Percentiles rank a stretch among this genome's conserved stretches.
These are phyloP conservation scores for Buphagus erythrorhynchus DNA, from an alignment of 2,797 vertebrate genomes.

Conservation along the genomic window DNA sequence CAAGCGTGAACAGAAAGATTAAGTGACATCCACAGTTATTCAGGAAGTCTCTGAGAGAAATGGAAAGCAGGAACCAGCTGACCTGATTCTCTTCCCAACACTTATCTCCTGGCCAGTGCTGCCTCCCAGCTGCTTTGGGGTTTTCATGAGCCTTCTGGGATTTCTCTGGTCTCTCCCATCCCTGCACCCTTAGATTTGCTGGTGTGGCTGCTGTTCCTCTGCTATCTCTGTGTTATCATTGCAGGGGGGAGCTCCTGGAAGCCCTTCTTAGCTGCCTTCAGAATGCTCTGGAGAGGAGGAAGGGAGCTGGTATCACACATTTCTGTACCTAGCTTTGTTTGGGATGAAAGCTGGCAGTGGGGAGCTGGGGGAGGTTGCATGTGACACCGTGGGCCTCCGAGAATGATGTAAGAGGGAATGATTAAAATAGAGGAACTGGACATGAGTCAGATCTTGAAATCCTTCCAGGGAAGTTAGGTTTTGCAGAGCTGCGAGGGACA, in stretches of 20 bases:
- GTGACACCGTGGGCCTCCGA: constrained; percentile 52
- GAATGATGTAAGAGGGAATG: constrained; percentile 69
- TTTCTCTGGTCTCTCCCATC: neutral
- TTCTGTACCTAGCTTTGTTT: neutral
- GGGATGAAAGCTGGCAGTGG: neutral
- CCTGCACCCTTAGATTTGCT: neutral
- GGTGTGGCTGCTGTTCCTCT: neutral
- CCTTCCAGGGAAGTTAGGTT: constrained; percentile 62
- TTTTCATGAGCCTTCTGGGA: neutral
- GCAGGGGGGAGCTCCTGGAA: neutral
- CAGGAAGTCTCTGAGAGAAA: neutral
- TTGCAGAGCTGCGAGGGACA: constrained; percentile 53
- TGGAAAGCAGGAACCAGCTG: constrained; percentile 9
- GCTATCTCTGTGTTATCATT: neutral
- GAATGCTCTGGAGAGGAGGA: neutral
- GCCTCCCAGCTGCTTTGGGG: neutral
- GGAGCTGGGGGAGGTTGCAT: constrained; percentile 34
- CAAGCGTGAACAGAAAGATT: neutral
- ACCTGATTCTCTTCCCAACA: neutral
- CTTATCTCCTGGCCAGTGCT: constrained; percentile 5
- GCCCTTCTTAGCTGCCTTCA: neutral
- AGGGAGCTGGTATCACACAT: neutral
- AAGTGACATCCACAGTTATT: constrained; percentile 11
- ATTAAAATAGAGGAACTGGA: constrained; percentile 72
- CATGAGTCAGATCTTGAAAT: constrained; percentile 73